Percentiles rank a stretch among this genome's conserved stretches.
Conservation (phyloP, 2,113 vertebrate species). For the Plectropomus leopardus region DNA sequence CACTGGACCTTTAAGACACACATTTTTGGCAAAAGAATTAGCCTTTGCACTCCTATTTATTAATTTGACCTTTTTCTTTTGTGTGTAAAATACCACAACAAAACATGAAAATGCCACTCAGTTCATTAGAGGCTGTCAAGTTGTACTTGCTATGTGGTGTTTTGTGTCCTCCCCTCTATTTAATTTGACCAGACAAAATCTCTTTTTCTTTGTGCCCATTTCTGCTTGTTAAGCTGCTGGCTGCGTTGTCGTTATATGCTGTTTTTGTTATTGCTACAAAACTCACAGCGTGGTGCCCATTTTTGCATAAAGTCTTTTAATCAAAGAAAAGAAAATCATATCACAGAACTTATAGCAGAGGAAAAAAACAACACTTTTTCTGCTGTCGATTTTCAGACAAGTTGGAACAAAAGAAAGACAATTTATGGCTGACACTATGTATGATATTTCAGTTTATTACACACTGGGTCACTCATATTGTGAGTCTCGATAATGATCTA, state of each 20-base stretch:
- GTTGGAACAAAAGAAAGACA: conserved; percentile 37
- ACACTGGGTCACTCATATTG: conserved; percentile 54
- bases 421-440: conserved; percentile 30
- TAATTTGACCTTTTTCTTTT: neutral
- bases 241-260: conserved; percentile 24
- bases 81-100: neutral
- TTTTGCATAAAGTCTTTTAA: conserved; percentile 75
- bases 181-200: conserved; percentile 38
- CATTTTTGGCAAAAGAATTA: neutral
- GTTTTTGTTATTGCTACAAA: conserved; percentile 37
- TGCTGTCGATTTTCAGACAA: conserved; percentile 39
- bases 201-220: conserved; percentile 5
- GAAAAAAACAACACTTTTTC: conserved; percentile 28
- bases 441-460: conserved; percentile 40
- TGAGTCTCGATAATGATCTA: conserved; percentile 50
- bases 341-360: conserved; percentile 69
- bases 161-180: conserved; percentile 18
- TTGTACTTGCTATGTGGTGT: neutral
- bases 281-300: conserved; percentile 7
- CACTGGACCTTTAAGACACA: neutral
- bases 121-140: conserved; percentile 22
- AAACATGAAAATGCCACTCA: conserved; percentile 1
- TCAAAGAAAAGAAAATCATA: conserved; percentile 66
- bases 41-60: conserved; percentile 2
- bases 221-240: conserved; percentile 44